These are phyloP conservation scores for Cecropterus lyciades DNA, from an alignment of 1,140 invertebrate species.

Conservation along the genomic window DNA sequence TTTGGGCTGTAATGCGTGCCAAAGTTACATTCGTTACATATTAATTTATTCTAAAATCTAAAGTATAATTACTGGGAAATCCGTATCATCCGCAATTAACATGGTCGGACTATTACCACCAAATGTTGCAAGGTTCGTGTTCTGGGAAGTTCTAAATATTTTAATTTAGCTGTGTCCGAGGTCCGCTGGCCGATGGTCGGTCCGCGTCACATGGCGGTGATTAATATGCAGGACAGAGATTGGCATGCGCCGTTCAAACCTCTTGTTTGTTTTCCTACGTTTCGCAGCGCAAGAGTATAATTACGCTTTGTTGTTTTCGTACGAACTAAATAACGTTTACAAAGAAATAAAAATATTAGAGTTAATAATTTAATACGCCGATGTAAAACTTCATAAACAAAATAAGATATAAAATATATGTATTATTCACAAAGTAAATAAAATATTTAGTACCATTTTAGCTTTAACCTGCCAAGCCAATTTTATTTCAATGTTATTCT, in stretches of 20 bases:
- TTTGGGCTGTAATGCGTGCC: too few species aligned
- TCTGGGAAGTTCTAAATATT: constrained; percentile 57
- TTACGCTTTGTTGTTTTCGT: not conserved
- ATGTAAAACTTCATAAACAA: too few species aligned
- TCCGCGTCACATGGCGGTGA: constrained; percentile 68
- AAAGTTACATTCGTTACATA: too few species aligned
- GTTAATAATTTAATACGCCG: too few species aligned
- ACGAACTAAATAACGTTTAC: too few species aligned
- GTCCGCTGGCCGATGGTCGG: constrained; percentile 42
- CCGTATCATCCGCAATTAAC: constrained; percentile 33
- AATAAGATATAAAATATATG: too few species aligned
- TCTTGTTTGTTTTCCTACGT: constrained; percentile 32
- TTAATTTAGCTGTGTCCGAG: constrained; percentile 70
- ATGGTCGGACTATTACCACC: constrained; percentile 54
- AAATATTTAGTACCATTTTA: too few species aligned
- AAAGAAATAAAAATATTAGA: too few species aligned
- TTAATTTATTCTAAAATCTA: too few species aligned
- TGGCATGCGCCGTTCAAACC: constrained; percentile 38
- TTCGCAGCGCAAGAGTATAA: not conserved
- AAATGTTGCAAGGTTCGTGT: constrained; percentile 54
- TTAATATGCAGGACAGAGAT: constrained; percentile 77
- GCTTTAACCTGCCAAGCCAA: too few species aligned
- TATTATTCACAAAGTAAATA: too few species aligned
- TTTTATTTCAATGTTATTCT: too few species aligned
- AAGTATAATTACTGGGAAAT: constrained; percentile 32